Percentiles rank a stretch among this genome's conserved stretches.
Evolutionary conservation across 2,797 vertebrate species (phyloP).

Genomic region (Diglossa cyanea): DNA sequence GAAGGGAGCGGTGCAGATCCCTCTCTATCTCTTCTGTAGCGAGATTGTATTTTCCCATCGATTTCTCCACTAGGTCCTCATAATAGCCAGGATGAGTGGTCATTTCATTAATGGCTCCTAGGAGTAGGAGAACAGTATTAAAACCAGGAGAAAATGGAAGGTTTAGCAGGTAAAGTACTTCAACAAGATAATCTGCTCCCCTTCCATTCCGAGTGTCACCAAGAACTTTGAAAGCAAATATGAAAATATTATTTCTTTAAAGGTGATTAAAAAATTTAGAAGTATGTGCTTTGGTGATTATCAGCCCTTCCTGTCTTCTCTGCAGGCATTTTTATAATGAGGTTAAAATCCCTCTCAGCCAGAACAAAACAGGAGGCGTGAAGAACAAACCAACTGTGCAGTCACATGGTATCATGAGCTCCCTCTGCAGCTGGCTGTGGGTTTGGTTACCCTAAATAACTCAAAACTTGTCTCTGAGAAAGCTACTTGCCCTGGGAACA

Average conservation of each 20-base stretch:
- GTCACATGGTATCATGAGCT: neutral
- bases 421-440: neutral
- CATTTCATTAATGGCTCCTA: slow-evolving; percentile 96
- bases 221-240: neutral
- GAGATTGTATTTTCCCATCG: slow-evolving; percentile 96
- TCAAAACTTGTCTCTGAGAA: neutral
- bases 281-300: neutral
- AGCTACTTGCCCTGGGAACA: neutral
- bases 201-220: neutral
- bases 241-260: neutral
- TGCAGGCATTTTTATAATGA: neutral
- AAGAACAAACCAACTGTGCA: neutral
- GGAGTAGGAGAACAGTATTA: neutral
- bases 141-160: neutral
- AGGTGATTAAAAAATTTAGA: neutral
- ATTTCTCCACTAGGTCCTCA: slow-evolving; percentile 94
- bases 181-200: neutral
- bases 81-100: slow-evolving; percentile 96
- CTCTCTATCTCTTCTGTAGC: slow-evolving; percentile 98
- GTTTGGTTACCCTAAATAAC: neutral
- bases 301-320: neutral
- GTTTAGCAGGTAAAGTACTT: neutral
- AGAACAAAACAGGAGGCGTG: neutral
- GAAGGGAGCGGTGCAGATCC: slow-evolving; percentile 96
- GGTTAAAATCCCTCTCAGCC: neutral